Evolutionary conservation across 2,888 invertebrate genomes (phyloP).

Genomic region (Hololepta plana): DNA sequence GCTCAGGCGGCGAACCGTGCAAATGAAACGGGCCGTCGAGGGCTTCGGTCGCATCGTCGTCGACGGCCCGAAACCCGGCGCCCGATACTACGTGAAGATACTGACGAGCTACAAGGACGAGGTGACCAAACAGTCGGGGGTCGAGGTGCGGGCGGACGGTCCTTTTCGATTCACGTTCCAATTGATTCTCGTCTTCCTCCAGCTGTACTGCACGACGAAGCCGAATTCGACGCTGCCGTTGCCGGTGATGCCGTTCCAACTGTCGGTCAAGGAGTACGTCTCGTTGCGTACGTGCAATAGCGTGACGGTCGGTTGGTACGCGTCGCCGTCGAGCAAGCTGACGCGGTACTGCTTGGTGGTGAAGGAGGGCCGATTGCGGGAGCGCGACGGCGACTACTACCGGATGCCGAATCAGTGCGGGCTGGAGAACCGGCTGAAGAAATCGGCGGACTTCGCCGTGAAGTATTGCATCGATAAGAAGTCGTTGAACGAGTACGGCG

Average conservation of each 20-base stretch:
- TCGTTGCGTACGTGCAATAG: conserved; percentile 31
- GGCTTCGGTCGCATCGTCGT: conserved; percentile 28
- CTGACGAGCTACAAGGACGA: conserved; percentile 32
- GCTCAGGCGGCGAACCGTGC: conserved; percentile 23
- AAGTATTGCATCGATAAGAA: conserved; percentile 23
- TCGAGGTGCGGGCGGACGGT: conserved; percentile 30
- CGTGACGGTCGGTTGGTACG: conserved; percentile 38
- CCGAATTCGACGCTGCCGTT: conserved; percentile 26
- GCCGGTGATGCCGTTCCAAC: conserved; percentile 33
- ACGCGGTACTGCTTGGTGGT: conserved; percentile 26
- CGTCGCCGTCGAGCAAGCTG: conserved; percentile 28
- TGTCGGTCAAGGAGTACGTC: conserved; percentile 31
- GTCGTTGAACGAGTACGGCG: too few species aligned
- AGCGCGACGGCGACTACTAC: conserved; percentile 18
- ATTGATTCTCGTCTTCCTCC: conserved; percentile 1
- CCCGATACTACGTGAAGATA: conserved; percentile 32
- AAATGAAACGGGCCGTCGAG: conserved; percentile 24
- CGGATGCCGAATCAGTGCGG: conserved; percentile 28
- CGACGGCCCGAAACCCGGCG: conserved; percentile 23
- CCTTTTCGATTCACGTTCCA: background rate
- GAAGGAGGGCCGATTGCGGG: conserved; percentile 19
- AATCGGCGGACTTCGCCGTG: conserved; percentile 23
- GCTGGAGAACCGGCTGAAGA: conserved; percentile 24
- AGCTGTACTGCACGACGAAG: conserved; percentile 24
- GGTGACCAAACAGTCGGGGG: conserved; percentile 29